Conservation (phyloP, 2,797 vertebrate species). For the Rhinophrynus dorsalis region DNA sequence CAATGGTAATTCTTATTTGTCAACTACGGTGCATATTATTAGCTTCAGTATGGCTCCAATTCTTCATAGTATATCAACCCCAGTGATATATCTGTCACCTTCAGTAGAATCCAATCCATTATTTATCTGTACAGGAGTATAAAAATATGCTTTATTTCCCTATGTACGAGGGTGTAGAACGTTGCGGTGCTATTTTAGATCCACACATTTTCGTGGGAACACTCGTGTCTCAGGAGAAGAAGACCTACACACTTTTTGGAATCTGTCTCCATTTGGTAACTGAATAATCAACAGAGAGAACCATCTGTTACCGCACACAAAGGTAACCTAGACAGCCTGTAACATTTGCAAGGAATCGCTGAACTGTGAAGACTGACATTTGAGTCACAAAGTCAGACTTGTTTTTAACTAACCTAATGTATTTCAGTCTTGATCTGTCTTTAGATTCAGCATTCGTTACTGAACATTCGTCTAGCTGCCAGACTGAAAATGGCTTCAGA, state of each 20-base stretch:
- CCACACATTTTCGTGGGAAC: background rate
- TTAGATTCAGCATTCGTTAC: constrained; percentile 49
- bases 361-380: constrained; percentile 58
- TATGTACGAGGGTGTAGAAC: background rate
- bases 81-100: too few species aligned
- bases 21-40: too few species aligned
- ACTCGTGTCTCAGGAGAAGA: background rate
- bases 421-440: constrained; percentile 56
- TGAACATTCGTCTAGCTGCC: background rate
- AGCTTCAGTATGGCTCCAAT: too few species aligned
- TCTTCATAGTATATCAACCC: too few species aligned
- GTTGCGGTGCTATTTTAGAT: background rate
- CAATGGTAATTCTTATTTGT: too few species aligned
- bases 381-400: constrained; percentile 60
- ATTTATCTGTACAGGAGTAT: too few species aligned
- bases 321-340: constrained; percentile 43
- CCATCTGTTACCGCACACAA: constrained; percentile 22
- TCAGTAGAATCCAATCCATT: too few species aligned
- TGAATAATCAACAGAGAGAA: constrained; percentile 47
- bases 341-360: constrained; percentile 54
- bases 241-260: constrained; percentile 11
- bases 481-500: background rate
- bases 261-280: constrained; percentile 3
- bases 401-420: constrained; percentile 59
- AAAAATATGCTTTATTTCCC: too few species aligned